phyloP scores from a whole-genome alignment of 2,888 invertebrate genomes.

The Scaptomyza parva region DNA sequence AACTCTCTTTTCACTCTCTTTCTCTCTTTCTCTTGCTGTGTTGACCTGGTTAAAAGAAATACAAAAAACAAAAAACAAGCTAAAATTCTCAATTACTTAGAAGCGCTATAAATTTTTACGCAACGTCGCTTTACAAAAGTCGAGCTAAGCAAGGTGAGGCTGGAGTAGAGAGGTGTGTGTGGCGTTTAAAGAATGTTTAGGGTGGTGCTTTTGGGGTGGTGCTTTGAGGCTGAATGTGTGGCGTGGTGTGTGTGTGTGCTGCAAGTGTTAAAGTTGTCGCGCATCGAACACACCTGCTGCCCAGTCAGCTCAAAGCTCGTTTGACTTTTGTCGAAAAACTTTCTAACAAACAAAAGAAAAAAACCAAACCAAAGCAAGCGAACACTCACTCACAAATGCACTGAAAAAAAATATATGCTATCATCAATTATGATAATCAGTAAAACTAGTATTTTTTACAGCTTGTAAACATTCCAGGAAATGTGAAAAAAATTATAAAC shows the following conservation, averaged over 20 bases:
- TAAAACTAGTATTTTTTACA: no score
- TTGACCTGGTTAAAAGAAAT: constrained; percentile 3
- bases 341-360: constrained; percentile 28
- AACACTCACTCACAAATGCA: constrained; percentile 1
- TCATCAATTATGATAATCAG: not conserved
- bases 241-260: not conserved
- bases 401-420: not conserved
- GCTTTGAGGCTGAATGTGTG: not conserved
- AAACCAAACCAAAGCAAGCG: not conserved
- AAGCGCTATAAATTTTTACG: constrained; percentile 54
- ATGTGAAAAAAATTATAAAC: no score
- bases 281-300: constrained; percentile 67
- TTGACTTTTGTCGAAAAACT: constrained; percentile 62
- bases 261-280: constrained; percentile 69
- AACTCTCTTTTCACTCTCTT: no score
- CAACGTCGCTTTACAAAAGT: constrained; percentile 29
- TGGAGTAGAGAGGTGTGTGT: rapidly evolving
- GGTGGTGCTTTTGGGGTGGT: not conserved
- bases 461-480: no score
- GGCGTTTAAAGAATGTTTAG: not conserved
- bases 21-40: no score
- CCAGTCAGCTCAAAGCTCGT: constrained; percentile 38
- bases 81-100: constrained; percentile 69
- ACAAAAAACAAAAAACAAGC: not conserved
- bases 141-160: not conserved